phyloP scores from a whole-genome alignment of 2,888 invertebrate genomes.

The Dasypogon diadema region DNA sequence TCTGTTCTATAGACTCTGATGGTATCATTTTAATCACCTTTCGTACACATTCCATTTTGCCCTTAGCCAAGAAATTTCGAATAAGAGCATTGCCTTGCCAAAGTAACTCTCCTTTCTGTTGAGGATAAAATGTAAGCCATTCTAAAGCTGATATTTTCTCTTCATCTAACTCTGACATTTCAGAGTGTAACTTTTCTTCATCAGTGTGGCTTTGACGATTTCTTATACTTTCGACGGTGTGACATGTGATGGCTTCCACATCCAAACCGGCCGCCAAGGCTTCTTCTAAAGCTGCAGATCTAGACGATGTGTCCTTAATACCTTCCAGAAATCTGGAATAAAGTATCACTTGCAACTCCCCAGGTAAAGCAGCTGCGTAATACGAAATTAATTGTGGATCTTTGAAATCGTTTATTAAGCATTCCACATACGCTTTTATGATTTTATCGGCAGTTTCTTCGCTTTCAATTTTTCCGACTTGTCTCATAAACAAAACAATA shows the following conservation, averaged over 20 bases:
- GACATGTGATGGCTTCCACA: slow-evolving; percentile 85
- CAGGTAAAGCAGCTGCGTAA: slow-evolving; percentile 85
- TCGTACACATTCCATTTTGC: slow-evolving; percentile 86
- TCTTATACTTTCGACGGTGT: slow-evolving; percentile 84
- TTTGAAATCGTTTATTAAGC: slow-evolving; percentile 79
- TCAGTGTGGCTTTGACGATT: slow-evolving; percentile 65
- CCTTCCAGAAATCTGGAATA: slow-evolving; percentile 80
- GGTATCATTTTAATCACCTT: slow-evolving; percentile 82
- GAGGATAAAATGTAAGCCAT: slow-evolving; percentile 85
- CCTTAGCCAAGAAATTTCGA: slow-evolving; percentile 83
- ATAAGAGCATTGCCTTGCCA: slow-evolving; percentile 91
- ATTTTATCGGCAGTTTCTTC: slow-evolving; percentile 81
- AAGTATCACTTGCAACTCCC: slow-evolving; percentile 72
- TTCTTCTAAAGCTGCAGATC: slow-evolving; percentile 76
- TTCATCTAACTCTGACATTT: slow-evolving; percentile 77
- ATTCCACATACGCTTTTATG: slow-evolving; percentile 79
- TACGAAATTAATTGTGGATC: slow-evolving; percentile 85
- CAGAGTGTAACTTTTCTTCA: slow-evolving; percentile 64
- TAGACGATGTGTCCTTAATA: slow-evolving; percentile 72
- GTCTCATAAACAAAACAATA: slow-evolving; percentile 83
- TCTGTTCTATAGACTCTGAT: slow-evolving; percentile 72
- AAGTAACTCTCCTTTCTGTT: slow-evolving; percentile 84
- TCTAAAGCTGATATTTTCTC: slow-evolving; percentile 84
- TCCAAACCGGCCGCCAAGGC: slow-evolving; percentile 83
- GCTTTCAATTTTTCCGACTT: slow-evolving; percentile 79